These are phyloP conservation scores for Amiota mariae DNA, from an alignment of 2,888 invertebrate species.

Conservation along the genomic window DNA sequence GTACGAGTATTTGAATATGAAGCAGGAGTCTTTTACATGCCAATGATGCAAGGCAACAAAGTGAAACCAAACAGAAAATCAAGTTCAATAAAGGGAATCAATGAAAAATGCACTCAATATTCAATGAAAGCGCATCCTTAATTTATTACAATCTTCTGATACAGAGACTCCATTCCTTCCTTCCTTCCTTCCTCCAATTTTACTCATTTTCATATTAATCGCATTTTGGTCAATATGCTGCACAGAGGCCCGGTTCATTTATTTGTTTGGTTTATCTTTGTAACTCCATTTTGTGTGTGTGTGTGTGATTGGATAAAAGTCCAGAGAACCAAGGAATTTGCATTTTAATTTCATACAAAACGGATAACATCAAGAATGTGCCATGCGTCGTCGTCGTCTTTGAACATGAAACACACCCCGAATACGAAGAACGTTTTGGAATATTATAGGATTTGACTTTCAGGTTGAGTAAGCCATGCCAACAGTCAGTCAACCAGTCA, in stretches of 20 bases:
- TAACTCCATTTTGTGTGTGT: constrained; percentile 54
- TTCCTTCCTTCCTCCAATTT: too few relatives aligned
- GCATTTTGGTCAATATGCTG: neutral
- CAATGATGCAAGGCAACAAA: too few relatives aligned
- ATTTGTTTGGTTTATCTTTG: constrained; percentile 15
- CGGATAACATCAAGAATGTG: constrained; percentile 56
- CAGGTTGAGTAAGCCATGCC: too few relatives aligned
- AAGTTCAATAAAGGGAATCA: too few relatives aligned
- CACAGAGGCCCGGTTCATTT: neutral
- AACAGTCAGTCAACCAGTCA: too few relatives aligned
- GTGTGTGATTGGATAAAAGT: constrained; percentile 51
- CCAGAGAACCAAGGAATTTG: constrained; percentile 45
- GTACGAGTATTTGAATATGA: neutral
- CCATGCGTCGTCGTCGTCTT: neutral
- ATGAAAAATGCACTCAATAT: too few relatives aligned
- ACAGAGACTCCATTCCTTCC: too few relatives aligned
- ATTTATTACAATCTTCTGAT: too few relatives aligned
- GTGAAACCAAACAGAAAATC: too few relatives aligned
- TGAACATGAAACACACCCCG: neutral
- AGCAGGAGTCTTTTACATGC: too few relatives aligned
- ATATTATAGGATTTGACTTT: neutral
- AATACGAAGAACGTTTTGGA: neutral
- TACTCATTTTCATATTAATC: neutral
- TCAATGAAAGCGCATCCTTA: too few relatives aligned
- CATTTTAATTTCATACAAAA: constrained; percentile 60